These are phyloP conservation scores for Seira musarum DNA, from an alignment of 2,888 invertebrate species.

Conservation along the genomic window DNA sequence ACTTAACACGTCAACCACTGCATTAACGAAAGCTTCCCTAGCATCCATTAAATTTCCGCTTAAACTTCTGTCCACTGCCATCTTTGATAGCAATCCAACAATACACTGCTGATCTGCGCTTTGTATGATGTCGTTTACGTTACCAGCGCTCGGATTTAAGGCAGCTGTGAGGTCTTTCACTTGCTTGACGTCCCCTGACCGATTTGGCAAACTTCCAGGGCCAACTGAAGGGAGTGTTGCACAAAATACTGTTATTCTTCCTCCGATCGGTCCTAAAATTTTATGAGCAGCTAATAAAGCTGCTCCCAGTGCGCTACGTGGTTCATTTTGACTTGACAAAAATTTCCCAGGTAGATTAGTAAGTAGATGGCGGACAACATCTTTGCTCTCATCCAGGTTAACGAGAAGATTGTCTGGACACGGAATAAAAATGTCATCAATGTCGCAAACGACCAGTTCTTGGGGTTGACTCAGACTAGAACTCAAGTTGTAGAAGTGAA, in stretches of 20 bases:
- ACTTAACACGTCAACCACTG: slow-evolving; percentile 89
- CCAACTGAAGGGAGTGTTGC: slow-evolving; percentile 83
- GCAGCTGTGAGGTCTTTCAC: slow-evolving; percentile 84
- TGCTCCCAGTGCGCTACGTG: slow-evolving; percentile 90
- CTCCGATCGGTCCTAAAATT: slow-evolving; percentile 90
- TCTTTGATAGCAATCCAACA: slow-evolving; percentile 92
- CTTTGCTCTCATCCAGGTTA: slow-evolving; percentile 88
- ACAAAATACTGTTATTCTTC: slow-evolving; percentile 93
- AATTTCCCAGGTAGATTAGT: slow-evolving; percentile 85
- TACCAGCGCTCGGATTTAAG: slow-evolving; percentile 90
- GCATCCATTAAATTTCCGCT: slow-evolving; percentile 92
- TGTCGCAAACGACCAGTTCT: slow-evolving; percentile 91
- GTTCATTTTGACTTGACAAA: slow-evolving; percentile 77
- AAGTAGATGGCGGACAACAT: slow-evolving; percentile 83
- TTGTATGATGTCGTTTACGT: slow-evolving; percentile 87
- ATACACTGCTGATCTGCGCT: slow-evolving; percentile 96
- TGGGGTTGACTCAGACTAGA: slow-evolving; percentile 88
- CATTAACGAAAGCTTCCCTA: slow-evolving; percentile 96
- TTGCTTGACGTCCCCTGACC: slow-evolving; percentile 83
- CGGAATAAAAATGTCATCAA: slow-evolving; percentile 96
- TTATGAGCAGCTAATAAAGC: slow-evolving; percentile 94
- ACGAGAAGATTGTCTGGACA: slow-evolving; percentile 94
- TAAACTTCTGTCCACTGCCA: slow-evolving; percentile 95
- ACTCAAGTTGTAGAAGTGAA: slow-evolving; percentile 94
- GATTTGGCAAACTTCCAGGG: slow-evolving; percentile 87